Conservation (phyloP, 2,113 vertebrate species). For the Podocnemis expansa region DNA sequence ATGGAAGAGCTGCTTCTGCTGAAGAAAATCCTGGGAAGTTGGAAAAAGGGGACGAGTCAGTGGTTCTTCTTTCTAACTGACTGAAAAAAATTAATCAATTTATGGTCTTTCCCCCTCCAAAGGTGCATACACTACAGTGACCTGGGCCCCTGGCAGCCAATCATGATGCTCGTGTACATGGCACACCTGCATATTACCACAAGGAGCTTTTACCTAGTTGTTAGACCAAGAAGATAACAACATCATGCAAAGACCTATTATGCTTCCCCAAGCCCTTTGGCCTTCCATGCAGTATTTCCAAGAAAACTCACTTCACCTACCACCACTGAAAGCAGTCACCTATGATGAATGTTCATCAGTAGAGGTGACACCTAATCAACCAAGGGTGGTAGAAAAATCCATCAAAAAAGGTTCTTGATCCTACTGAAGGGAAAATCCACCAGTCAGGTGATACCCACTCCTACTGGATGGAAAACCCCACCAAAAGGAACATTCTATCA, state of each 20-base stretch:
- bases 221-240: background rate
- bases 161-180: background rate
- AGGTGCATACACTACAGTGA: background rate
- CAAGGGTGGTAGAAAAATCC: background rate
- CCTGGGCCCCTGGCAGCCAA: background rate
- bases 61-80: background rate
- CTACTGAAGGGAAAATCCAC: background rate
- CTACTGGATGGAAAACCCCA: background rate
- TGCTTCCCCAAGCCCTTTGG: background rate
- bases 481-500: background rate
- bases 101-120: background rate
- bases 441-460: background rate
- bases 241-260: background rate
- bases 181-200: background rate
- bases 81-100: background rate
- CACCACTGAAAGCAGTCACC: background rate
- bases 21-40: constrained; percentile 85
- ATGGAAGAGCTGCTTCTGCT: constrained; percentile 87
- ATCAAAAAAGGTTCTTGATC: background rate
- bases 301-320: background rate
- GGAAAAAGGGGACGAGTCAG: background rate
- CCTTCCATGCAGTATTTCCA: background rate
- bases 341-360: background rate
- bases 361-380: background rate
- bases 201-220: background rate